Conservation (phyloP, 2,888 invertebrate genomes). For the Dynastes hyllus region DNA sequence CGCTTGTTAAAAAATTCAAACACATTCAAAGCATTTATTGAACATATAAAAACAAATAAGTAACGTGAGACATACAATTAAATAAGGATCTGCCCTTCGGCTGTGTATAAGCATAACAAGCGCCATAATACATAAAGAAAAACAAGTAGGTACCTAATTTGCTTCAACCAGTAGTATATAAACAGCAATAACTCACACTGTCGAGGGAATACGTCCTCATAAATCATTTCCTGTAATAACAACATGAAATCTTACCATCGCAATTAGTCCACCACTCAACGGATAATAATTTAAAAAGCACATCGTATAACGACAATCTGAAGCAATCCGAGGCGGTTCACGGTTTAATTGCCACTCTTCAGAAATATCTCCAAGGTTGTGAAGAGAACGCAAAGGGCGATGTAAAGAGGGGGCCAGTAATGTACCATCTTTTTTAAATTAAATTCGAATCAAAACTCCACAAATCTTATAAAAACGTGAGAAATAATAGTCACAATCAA, state of each 20-base stretch:
- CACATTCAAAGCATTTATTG: no score
- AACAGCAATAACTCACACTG: constrained; percentile 34
- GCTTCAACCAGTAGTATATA: constrained; percentile 18
- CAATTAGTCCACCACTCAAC: constrained; percentile 45
- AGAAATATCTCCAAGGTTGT: constrained; percentile 20
- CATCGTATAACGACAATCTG: constrained; percentile 41
- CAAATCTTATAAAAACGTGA: no score
- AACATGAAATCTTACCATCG: constrained; percentile 38
- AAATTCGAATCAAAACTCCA: no score
- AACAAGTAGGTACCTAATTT: constrained; percentile 14
- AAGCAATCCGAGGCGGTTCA: constrained; percentile 43
- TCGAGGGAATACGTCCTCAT: constrained; percentile 22
- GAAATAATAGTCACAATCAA: no score
- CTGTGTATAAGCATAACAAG: no score
- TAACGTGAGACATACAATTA: no score
- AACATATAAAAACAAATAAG: no score
- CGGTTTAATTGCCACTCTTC: constrained; percentile 40
- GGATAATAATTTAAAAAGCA: constrained; percentile 42
- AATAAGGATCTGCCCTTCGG: no score
- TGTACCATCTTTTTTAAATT: neutral
- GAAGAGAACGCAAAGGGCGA: constrained; percentile 20
- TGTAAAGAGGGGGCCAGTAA: neutral
- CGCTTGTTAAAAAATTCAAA: no score
- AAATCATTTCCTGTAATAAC: constrained; percentile 35
- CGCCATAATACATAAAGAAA: neutral